These are phyloP conservation scores for Trachops cirrhosus DNA, from an alignment of 2,797 vertebrate genomes.

Conservation along the genomic window DNA sequence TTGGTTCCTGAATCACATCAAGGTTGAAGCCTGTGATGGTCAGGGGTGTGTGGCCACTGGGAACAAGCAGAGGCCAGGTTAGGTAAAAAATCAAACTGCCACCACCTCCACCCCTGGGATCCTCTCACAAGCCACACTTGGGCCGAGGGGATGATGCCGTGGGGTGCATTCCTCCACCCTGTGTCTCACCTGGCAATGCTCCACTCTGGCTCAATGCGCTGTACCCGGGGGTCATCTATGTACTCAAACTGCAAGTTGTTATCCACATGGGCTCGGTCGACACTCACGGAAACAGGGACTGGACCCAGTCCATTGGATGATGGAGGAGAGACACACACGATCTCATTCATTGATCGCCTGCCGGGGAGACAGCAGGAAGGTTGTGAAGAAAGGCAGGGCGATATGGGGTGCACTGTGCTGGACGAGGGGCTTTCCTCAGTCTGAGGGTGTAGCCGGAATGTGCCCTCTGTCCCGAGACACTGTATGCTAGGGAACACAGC, in stretches of 20 bases:
- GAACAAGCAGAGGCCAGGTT: slow-evolving; percentile 52
- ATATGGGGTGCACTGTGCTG: background rate
- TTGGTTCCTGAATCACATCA: slow-evolving; percentile 97
- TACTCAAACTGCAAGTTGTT: slow-evolving; percentile 93
- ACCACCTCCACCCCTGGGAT: background rate
- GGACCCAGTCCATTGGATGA: slow-evolving; percentile 90
- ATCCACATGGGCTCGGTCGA: slow-evolving; percentile 93
- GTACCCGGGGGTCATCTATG: slow-evolving; percentile 96
- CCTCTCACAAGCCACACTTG: background rate
- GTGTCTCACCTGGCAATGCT: slow-evolving; percentile 94
- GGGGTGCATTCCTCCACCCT: fast-evolving
- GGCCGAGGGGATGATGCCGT: background rate
- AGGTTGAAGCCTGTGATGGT: slow-evolving; percentile 95
- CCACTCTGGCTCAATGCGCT: slow-evolving; percentile 96
- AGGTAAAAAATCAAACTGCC: background rate
- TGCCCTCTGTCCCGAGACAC: background rate
- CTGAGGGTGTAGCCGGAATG: too few relatives aligned
- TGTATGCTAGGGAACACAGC: fast-evolving
- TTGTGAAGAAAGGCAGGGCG: fast-evolving
- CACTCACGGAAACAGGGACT: slow-evolving; percentile 91
- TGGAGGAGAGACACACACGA: slow-evolving; percentile 93
- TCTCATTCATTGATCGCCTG: slow-evolving; percentile 93
- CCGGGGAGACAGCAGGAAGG: fast-evolving
- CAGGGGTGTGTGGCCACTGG: slow-evolving; percentile 94
- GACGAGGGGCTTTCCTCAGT: background rate